Base-by-base conservation (phyloP, 2,888 invertebrate genomes). In the Apamea sordens region DNA sequence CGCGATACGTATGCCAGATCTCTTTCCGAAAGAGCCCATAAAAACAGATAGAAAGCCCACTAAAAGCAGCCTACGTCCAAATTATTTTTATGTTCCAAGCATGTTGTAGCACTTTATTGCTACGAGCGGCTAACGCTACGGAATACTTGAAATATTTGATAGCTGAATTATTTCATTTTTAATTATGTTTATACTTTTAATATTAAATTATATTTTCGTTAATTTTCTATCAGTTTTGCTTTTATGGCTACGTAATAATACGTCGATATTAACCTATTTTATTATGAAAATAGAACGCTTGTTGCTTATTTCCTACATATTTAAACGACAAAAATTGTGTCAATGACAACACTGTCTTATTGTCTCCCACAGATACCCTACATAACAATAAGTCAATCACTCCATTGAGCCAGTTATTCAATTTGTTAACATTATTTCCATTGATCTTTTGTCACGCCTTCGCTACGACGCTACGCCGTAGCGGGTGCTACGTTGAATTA, bases 81-180 rank as follows among this genome's bases (percentile, higher is more conserved):
- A 89, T 88, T 85, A 86, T 87, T 85, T 86, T 78, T 86, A 89
- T 79, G 86, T 77, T 78, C 68, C 76, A 74, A 80, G 77, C 77
- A 83, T 80, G 80, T 84, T 83, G 83, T 87, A 80, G 83, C 72
- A 86, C 65, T 87, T 86, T 88, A 89, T 86, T 77, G 79, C 90
- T 87, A 89, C 86, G 85, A 76, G 63, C 61, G 36, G 77, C 88
- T 84, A 84, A 44, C 36, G 70, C 83, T 86, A 79, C 80, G 73
- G 24, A 65, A 59, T n/a, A 59, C 59, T 68, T 67, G 5, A 71
- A 73, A 59, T 21, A 53, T 71, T 72, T 68, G 53, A 68, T 76
- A 76, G 64, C 73, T 50, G 24, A 28, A 76, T 82, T 59, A 65
- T 50, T 64, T 73, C 32, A n/a, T 47, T 36, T 56, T 56, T 11